Percentiles rank a stretch among this genome's conserved stretches.
Evolutionary conservation across 2,797 vertebrate genomes (phyloP).

Genomic region (Sebastes oblongus): DNA sequence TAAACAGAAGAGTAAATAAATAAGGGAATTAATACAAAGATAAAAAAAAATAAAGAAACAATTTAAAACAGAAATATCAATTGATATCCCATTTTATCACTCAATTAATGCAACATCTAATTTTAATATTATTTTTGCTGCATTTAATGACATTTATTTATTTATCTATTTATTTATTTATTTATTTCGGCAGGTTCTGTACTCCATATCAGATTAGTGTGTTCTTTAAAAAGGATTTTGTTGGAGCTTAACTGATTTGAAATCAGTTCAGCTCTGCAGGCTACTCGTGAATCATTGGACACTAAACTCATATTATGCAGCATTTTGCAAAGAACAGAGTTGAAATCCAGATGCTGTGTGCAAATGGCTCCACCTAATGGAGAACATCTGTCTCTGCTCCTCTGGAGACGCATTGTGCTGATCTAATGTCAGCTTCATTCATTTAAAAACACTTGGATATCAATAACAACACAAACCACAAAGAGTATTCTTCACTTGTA

Average conservation of each 20-base stretch:
- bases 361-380: conserved; percentile 46
- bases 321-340: background rate
- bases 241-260: background rate
- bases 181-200: too few relatives aligned
- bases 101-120: too few relatives aligned
- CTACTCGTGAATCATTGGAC: background rate
- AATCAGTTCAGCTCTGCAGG: background rate
- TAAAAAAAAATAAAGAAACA: too few relatives aligned
- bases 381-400: background rate
- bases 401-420: background rate
- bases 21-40: too few relatives aligned
- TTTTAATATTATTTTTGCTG: too few relatives aligned
- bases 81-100: too few relatives aligned
- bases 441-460: background rate
- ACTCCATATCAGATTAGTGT: background rate
- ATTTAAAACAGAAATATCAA: too few relatives aligned
- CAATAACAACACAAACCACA: conserved; percentile 22
- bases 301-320: background rate
- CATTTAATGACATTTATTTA: too few relatives aligned
- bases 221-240: background rate
- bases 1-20: too few relatives aligned
- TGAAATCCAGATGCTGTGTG: background rate
- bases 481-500: conserved; percentile 38
- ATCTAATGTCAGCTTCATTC: background rate
- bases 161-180: too few relatives aligned